These are phyloP conservation scores for Neuroscelio doddi DNA, from an alignment of 2,888 invertebrate genomes.

Conservation along the genomic window DNA sequence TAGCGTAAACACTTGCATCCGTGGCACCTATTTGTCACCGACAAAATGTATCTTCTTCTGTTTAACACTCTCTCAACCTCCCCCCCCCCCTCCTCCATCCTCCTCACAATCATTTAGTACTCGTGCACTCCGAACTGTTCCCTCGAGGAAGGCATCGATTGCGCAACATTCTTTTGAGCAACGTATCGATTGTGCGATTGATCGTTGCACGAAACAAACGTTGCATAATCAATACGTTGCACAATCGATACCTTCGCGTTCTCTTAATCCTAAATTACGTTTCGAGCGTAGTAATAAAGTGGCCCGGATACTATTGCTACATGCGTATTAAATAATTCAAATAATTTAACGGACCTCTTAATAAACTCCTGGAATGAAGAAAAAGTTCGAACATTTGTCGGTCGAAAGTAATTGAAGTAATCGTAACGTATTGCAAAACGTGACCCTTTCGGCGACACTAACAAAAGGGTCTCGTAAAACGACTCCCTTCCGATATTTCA, in stretches of 20 bases:
- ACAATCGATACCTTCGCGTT: no score
- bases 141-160: no score
- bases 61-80: not conserved
- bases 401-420: not conserved
- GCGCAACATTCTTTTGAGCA: no score
- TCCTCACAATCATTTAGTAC: no score
- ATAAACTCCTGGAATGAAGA: not conserved
- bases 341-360: constrained; percentile 1
- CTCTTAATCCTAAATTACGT: not conserved
- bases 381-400: not conserved
- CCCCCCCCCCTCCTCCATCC: no score
- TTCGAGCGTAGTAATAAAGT: constrained; percentile 1
- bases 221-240: no score
- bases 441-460: not conserved
- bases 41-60: no score
- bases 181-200: no score
- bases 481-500: constrained; percentile 3
- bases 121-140: no score
- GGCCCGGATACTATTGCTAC: not conserved
- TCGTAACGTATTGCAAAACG: constrained; percentile 7
- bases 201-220: no score
- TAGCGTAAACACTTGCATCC: not conserved
- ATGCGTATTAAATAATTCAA: constrained; percentile 5
- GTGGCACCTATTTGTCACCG: not conserved
- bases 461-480: constrained; percentile 1